Base-by-base conservation (phyloP, 2,797 vertebrate species). In the Toxotes lorentzi region DNA sequence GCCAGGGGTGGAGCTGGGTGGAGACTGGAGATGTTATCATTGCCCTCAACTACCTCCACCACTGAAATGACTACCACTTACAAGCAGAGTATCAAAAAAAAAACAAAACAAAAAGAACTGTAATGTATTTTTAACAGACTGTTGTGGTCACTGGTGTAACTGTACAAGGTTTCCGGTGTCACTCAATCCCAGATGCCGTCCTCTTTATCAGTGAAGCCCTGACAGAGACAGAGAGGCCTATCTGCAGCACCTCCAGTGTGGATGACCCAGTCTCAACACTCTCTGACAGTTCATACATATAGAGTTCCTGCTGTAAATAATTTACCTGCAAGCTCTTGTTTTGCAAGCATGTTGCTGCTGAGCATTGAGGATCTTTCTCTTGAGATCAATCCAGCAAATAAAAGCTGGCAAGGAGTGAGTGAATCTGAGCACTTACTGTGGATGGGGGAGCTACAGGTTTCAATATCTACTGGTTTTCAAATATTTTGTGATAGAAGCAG, bases 281-380 rank as follows among this genome's bases (percentile, higher is more conserved):
- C 34, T n/a, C 43, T 50, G 32, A 71, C 64, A 56, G 5, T 41
- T 76, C 77, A 89, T 61, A 79, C 73, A 70, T 77, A 79, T 73
- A 73, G n/a, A n/a, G 70, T 75, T 80, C 40, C 84, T 71, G 73
- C 84, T 70, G 73, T 91, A 82, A 91, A 92, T 91, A 84, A 91
- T 92, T 92, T 13, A 93, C 69, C 78, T 72, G 47, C 32, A 34
- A 57, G 74, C 77, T 85, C 66, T 50, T 83, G 65, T 70, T 84
- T 69, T 65, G n/a, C 64, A 24, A 41, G 43, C 21, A 14, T 73
- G 34, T 51, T 74, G 21, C 62, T 58, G 67, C 63, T 77, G 58
- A 69, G 41, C 61, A 27, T 10, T 38, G 16, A 48, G 58, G 45
- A 35, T 61, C 8, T 62, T 47, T 76, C 66, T 70, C 34, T 34